A percentile compares a stretch with the other conserved stretches of the same genome.
phyloP scores from a whole-genome alignment of 2,113 vertebrate species.

The Piprites chloris region DNA sequence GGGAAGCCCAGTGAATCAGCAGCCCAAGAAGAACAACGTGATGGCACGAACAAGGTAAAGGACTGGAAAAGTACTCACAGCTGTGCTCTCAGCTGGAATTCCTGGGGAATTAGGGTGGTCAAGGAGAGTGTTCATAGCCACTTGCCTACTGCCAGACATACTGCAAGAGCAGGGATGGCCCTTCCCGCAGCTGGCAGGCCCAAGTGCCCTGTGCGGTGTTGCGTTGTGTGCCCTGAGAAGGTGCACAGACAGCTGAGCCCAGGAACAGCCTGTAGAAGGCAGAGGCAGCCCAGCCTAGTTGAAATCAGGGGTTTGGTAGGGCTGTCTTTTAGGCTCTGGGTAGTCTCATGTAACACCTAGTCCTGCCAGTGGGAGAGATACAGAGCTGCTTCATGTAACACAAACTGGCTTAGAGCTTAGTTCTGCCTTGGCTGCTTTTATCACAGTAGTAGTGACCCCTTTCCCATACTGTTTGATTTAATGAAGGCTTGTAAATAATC shows the following conservation, averaged over 20 bases:
- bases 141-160: background rate
- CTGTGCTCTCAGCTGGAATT: background rate
- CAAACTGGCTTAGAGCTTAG: background rate
- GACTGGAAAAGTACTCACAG: background rate
- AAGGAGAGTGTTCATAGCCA: background rate
- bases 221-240: background rate
- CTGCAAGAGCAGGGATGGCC: background rate
- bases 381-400: background rate
- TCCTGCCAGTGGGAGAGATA: background rate
- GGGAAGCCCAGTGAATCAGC: constrained; percentile 96
- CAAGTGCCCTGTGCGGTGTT: background rate
- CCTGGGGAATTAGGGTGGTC: background rate
- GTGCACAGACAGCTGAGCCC: background rate
- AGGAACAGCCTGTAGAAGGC: background rate
- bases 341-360: background rate
- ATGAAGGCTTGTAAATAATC: background rate
- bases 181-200: background rate
- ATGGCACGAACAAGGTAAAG: constrained; percentile 96
- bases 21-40: constrained; percentile 98
- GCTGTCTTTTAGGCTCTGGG: background rate
- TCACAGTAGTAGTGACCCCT: background rate
- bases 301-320: rapidly evolving
- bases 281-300: background rate
- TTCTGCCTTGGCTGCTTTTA: background rate
- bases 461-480: background rate